A percentile compares a stretch with the other conserved stretches of the same genome.
These are phyloP conservation scores for Nannobrachium achirus DNA, from an alignment of 2,113 vertebrate genomes.

Conservation along the genomic window DNA sequence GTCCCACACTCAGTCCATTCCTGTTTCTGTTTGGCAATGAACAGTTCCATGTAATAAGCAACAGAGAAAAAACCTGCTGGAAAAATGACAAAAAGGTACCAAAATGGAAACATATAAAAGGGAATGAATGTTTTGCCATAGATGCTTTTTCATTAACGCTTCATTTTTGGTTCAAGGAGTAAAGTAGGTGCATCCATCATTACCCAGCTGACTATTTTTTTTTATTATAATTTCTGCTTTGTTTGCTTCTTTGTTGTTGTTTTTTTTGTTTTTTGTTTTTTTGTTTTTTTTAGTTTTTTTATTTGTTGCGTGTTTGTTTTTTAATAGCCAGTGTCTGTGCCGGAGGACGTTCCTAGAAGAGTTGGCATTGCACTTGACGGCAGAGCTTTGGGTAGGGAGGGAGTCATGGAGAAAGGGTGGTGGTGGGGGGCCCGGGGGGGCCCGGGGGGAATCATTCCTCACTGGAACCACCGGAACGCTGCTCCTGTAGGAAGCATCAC, in stretches of 20 bases:
- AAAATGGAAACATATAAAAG: conserved; percentile 96
- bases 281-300: conserved; percentile 44
- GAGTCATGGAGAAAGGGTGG: conserved; percentile 66
- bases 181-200: conserved; percentile 97
- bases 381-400: conserved; percentile 92
- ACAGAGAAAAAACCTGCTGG: conserved; percentile 81
- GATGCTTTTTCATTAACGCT: conserved; percentile 83
- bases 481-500: conserved; percentile 99
- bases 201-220: conserved; percentile 77
- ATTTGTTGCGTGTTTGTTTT: conserved; percentile 75
- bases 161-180: conserved; percentile 98
- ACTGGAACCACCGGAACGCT: conserved; percentile 99
- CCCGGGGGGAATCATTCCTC: conserved; percentile 80
- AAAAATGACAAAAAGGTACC: conserved; percentile 85
- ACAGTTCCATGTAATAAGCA: conserved; percentile 91
- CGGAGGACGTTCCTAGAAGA: conserved; percentile 94
- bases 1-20: conserved; percentile 97
- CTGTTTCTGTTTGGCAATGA: conserved; percentile 92
- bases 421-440: background rate
- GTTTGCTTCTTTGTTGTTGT: conserved; percentile 32
- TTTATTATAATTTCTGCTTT: conserved; percentile 27
- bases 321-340: conserved; percentile 93
- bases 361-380: conserved; percentile 99
- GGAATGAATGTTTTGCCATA: conserved; percentile 98
- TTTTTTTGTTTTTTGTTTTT: conserved; percentile 9